Base-by-base conservation (phyloP, 2,797 vertebrate genomes). In the Neosilurus mollespiculum region DNA sequence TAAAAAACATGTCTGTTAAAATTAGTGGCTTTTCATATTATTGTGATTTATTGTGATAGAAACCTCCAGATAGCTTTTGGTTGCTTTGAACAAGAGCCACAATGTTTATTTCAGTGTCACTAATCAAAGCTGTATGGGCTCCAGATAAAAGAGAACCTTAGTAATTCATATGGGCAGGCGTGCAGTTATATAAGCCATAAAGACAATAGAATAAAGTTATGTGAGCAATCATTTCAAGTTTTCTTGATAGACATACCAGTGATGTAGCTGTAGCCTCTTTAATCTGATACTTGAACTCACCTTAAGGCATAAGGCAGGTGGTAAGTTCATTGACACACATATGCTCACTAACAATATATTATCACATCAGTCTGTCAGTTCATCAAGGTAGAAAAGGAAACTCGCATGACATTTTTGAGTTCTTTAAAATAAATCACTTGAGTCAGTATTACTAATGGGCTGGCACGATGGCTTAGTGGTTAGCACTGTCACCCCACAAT, bases 251-350 rank as follows among this genome's bases (percentile, higher is more conserved):
- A 66, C 78, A 80, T 54, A 66, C 43, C 51, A 54, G 24, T 66
- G 49, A 79, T 54, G 62, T 80, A 20, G 62, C 49, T 80, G 78
- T 80, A 80, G 66, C n/a, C 37, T 3, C 15, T 71, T 59, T 81
- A 59, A 43, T 71, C 30, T 71, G 66, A 81, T 59, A 81, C 62
- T 51, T 53, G 18, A 66, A 53, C 62, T 66, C 24, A 51, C 49
- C 16, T 9, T 66, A 65, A 79, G 54, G 24, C 78, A 54, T 66
- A 80, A 6, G 62, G 49, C 43, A 66, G 37, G 20, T 64, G 37
- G 15, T 65, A 53, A 16, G 62, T 34, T 49, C 18, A 34, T 80
- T 80, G 64, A 80, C 24, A 34, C 6, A 2, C 6, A 43, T 43
- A 43, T 54, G 49, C 43, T 66, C 66, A 43, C 78, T 66, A 66